Base-by-base conservation (phyloP, 2,888 invertebrate genomes). In the Ashinkailepas kermadecensis region DNA sequence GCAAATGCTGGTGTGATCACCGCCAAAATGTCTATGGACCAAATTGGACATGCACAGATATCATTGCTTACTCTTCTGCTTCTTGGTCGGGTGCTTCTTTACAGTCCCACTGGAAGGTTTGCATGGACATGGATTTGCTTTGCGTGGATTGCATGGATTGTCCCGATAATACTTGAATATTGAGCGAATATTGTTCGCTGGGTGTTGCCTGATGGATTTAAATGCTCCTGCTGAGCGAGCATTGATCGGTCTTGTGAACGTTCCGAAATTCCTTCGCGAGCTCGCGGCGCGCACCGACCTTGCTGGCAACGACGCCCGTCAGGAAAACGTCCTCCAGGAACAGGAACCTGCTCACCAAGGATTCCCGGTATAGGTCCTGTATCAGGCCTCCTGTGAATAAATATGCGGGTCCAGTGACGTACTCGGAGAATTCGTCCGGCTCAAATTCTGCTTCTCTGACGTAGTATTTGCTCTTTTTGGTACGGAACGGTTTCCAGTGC, bases 371-470 rank as follows among this genome's bases (percentile, higher is more conserved):
- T 82, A 96, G 88, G 85, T 91, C 91, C 82, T 91, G 90, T 78
- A 94, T 90, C 81, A 93, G 90, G 87, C 93, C 93, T 81, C 91
- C 91, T 81, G 94, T 92, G 87, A 97, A 87, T 81, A 96, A 89
- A 89, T 97, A 97, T 18, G 96, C 95, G 54, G 96, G 96, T 4
- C 97, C 97, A 6, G 96, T 96, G 21, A 94, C 93, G 87, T 97
- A 97, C 86, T 94, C 93, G 7, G 97, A 97, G 88, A 94, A 96
- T 83, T 92, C 89, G 9, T 90, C 87, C 21, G 91, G 91, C 85
- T 92, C 90, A 88, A 92, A 96, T 87, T 94, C 94, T 85, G 90
- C 90, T 81, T 90, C 89, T 18, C 95, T 93, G 83, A 96, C 93
- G 88, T 92, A 96, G 89, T 96, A 97, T 88, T 96, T 96, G 81